Evolutionary conservation across 2,113 vertebrate species (phyloP).

Genomic region (Psettodes erumei): DNA sequence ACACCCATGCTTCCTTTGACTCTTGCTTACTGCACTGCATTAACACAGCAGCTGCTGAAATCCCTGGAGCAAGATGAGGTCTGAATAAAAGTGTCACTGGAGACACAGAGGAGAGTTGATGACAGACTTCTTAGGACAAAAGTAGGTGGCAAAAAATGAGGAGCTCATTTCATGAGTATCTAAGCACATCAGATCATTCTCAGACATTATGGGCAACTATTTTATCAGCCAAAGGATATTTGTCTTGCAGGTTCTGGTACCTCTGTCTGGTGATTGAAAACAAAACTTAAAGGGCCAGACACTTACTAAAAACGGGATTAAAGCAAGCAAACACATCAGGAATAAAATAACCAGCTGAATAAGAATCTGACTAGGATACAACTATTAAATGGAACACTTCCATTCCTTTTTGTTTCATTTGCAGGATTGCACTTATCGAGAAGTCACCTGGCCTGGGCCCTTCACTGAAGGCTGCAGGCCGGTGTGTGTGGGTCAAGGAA

Average conservation of each 20-base stretch:
- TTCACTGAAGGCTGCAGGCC: conserved; percentile 90
- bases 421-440: conserved; percentile 89
- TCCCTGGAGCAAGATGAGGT: conserved; percentile 14
- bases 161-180: not conserved
- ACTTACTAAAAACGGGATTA: not conserved
- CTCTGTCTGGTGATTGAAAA: not conserved
- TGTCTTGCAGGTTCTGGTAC: not conserved
- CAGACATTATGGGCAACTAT: not conserved
- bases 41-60: conserved; percentile 33
- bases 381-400: conserved; percentile 84
- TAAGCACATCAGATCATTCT: not conserved
- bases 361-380: conserved; percentile 11
- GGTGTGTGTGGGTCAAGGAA: conserved; percentile 77
- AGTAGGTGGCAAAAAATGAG: conserved; percentile 10
- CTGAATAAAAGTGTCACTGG: conserved; percentile 46
- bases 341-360: conserved; percentile 16
- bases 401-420: conserved; percentile 88
- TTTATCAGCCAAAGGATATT: not conserved
- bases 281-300: not conserved
- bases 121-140: conserved; percentile 23
- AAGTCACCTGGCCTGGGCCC: conserved; percentile 88
- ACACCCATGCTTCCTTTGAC: not conserved
- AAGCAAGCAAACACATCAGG: conserved; percentile 14
- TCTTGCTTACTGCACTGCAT: not conserved
- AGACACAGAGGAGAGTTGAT: conserved; percentile 27